Base-by-base conservation (phyloP, 2,113 vertebrate genomes). In the Sturnira hondurensis region DNA sequence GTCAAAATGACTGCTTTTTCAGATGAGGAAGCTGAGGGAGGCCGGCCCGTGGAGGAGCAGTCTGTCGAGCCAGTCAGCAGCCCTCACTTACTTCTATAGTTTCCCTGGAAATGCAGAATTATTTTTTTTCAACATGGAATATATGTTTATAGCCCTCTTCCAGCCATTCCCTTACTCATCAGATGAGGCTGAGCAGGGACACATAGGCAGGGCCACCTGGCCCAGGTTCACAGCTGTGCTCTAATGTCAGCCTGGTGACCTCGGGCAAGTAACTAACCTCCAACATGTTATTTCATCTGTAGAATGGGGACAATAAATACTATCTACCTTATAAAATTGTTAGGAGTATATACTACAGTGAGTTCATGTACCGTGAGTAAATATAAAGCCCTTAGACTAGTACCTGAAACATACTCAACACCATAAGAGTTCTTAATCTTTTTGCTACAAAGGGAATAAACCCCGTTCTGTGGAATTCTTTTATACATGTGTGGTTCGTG, bases 401-500 rank as follows among this genome's bases (percentile, higher is more conserved):
- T 61, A 33, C 77, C 38, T 65, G 17, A 20, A 82, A 8, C 11
- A 17, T 3, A 77, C 63, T 47, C 41, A 31, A 50, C 12, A 19
- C 4, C 22, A 12, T 20, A 28, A 36, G 61, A 14, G 16, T 70
- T 92, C 54, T 87, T 77, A 12, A 11, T 68, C 4, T 41, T 86
- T 76, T 84, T 33, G 31, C 58, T 76, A 16, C 4, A 17, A 78
- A 93, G 52, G 54, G 31, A 47, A 20, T 17, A 52, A 36, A 6
- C 28, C 28, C 7, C 36, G 19, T 76, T 63, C 54, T 50, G 7
- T 45, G 56, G 73, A 84, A 19, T 82, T 33, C 70, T 36, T 43
- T 52, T n/a, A 0, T 61, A 2, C 2, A 0, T 58, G 7, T 41
- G 24, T 58, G 50, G 50, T 41, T 80, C 2, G 0, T 47, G n/a